These are phyloP conservation scores for Rhizoglyphus robini DNA, from an alignment of 1,140 invertebrate species.

Conservation along the genomic window DNA sequence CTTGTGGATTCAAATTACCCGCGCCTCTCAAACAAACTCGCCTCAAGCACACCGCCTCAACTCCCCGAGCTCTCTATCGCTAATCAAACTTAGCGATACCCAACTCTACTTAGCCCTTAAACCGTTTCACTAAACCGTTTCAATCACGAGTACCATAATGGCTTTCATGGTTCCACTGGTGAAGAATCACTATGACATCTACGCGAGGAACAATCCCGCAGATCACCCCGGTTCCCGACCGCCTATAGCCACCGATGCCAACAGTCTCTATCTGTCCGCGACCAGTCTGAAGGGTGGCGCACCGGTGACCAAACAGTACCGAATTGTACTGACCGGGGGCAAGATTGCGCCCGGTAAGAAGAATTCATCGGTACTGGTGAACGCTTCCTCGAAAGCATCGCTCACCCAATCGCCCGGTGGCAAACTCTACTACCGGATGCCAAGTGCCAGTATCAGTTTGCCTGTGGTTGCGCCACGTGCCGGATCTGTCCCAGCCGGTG, in stretches of 20 bases:
- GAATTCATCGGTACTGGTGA: neutral
- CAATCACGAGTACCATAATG: constrained; percentile 45
- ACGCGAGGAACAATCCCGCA: constrained; percentile 32
- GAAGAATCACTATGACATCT: constrained; percentile 82
- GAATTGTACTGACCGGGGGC: neutral
- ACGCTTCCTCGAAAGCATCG: neutral
- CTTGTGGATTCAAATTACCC: neutral
- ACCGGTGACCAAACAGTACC: neutral
- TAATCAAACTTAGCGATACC: too few species aligned
- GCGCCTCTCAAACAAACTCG: neutral
- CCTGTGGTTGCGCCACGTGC: neutral
- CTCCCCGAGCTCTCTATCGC: neutral
- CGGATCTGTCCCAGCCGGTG: neutral
- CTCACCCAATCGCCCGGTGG: neutral
- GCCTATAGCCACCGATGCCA: neutral
- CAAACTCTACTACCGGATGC: neutral
- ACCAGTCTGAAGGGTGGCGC: neutral
- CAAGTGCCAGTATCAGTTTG: neutral
- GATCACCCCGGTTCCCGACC: neutral
- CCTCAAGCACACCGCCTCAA: neutral
- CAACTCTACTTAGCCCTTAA: too few species aligned
- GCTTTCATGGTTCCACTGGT: constrained; percentile 86
- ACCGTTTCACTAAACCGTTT: too few species aligned
- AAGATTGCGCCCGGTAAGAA: neutral
- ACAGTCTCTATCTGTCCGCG: neutral